Evolutionary conservation across 2,113 vertebrate species (phyloP), one percentile per base, ranked within the genome.

Genomic region (Labeo catla): DNA sequence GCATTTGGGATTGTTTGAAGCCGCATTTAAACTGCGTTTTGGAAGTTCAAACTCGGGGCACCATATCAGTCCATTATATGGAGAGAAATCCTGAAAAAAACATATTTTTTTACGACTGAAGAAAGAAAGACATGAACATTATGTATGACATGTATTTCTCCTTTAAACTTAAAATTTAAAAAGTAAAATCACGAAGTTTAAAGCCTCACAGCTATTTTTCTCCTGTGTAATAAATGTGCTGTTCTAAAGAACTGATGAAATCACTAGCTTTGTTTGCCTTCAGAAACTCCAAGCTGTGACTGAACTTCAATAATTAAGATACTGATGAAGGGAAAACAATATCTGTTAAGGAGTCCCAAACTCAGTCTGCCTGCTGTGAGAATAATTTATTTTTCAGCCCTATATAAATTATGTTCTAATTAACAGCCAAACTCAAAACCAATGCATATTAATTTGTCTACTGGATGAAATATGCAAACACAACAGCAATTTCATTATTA

Each of bases 231-330:
- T 43, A 39, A 11, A 6, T 6, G 23, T 28, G 61, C 16, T n/a
- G 36, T 50, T 52, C 47, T 52, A 52, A 49, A n/a, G 73, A 76
- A 50, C 13, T 49, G 73, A 77, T 77, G 47, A 77, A 54, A 77
- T 77, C 74, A 52, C n/a, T 9, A 12, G 13, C 74, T 77, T n/a
- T 45, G 19, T 77, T 54, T 77, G 76, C 76, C 50, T 77, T 77
- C 76, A 36, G 49, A 77, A 77, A 54, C 15, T 54, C 15, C 15
- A 54, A 36, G 74, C 49, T 76, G n/a, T 50, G 73, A 50, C 47
- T 23, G 21, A 76, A 76, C 74, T 77, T 77, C 15, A 77, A 34
- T 77, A 77, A 77, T 77, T 77, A 77, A 52, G 28, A 54, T 21
- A 36, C 76, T 11, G 76, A 54, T 36, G 76, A 77, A 77, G 49